A percentile compares a stretch with the other conserved stretches of the same genome.
phyloP scores from a whole-genome alignment of 2,888 invertebrate species.

The Meta bourneti region DNA sequence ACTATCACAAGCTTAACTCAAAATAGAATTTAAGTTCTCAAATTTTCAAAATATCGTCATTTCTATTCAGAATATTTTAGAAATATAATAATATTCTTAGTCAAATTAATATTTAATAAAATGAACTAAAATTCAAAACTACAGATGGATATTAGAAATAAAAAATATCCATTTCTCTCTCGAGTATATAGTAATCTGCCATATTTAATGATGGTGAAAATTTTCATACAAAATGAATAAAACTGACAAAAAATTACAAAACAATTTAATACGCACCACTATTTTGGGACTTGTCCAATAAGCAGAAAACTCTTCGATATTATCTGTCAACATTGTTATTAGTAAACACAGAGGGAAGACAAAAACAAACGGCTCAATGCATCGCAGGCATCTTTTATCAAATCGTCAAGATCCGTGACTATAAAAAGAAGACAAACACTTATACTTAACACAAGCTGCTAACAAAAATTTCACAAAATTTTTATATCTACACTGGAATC shows the following conservation, averaged over 20 bases:
- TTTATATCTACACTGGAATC: background rate
- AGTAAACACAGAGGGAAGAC: slow-evolving; percentile 8
- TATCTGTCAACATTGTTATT: slow-evolving; percentile 64
- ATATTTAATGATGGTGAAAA: background rate
- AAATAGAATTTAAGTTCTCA: background rate
- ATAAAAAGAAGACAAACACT: background rate
- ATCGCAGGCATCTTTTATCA: slow-evolving; percentile 3
- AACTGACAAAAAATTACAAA: background rate
- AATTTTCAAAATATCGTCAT: no score
- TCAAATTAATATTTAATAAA: no score
- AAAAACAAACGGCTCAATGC: slow-evolving; percentile 10
- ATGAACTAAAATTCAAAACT: no score
- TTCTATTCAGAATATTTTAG: no score
- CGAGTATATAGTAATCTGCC: no score
- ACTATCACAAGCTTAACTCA: background rate
- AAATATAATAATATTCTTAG: no score
- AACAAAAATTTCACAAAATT: background rate
- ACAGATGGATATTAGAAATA: no score
- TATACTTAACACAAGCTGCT: background rate
- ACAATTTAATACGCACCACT: slow-evolving; percentile 69
- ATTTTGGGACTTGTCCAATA: slow-evolving; percentile 77
- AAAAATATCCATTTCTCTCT: no score
- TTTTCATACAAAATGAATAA: no score
- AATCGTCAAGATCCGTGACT: background rate
- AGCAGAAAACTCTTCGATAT: slow-evolving; percentile 69